Conservation (phyloP, 1,140 invertebrate species). For the Gryon sp. region DNA sequence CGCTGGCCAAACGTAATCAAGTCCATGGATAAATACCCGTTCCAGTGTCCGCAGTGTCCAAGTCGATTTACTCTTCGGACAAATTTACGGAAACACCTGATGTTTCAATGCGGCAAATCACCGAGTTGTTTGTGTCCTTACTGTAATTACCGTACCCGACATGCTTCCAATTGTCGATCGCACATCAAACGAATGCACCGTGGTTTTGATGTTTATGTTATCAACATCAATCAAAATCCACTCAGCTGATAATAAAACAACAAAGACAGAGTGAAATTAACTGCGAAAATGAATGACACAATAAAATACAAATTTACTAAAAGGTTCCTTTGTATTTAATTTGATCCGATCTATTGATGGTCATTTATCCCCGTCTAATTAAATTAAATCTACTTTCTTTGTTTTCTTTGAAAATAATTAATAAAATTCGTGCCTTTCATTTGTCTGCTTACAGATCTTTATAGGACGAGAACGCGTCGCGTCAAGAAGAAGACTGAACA, state of each 20-base stretch:
- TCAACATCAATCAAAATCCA: slow-evolving; percentile 41
- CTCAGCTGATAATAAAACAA: too few relatives aligned
- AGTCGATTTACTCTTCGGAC: slow-evolving; percentile 42
- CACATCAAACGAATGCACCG: slow-evolving; percentile 74
- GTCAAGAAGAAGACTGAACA: slow-evolving; percentile 28
- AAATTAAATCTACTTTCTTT: too few relatives aligned
- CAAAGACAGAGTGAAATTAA: too few relatives aligned
- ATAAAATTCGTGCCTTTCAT: slow-evolving; percentile 10
- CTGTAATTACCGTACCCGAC: slow-evolving; percentile 80
- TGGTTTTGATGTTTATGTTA: slow-evolving; percentile 55
- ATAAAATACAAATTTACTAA: too few relatives aligned
- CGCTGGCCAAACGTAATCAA: not conserved
- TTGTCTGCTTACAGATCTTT: slow-evolving; percentile 33
- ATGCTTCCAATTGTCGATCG: slow-evolving; percentile 79
- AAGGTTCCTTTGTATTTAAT: too few relatives aligned
- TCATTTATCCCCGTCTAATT: too few relatives aligned
- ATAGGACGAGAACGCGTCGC: not conserved
- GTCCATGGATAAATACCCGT: not conserved
- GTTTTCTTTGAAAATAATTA: too few relatives aligned
- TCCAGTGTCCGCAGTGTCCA: slow-evolving; percentile 27
- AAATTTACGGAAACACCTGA: slow-evolving; percentile 24
- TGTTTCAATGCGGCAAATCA: slow-evolving; percentile 65
- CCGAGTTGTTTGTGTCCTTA: slow-evolving; percentile 82
- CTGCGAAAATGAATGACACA: too few relatives aligned
- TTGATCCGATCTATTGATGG: too few relatives aligned